A percentile compares a stretch with the other conserved stretches of the same genome.
Evolutionary conservation across 1,140 invertebrate genomes (phyloP).

Genomic region (Dufourea novaeangliae): DNA sequence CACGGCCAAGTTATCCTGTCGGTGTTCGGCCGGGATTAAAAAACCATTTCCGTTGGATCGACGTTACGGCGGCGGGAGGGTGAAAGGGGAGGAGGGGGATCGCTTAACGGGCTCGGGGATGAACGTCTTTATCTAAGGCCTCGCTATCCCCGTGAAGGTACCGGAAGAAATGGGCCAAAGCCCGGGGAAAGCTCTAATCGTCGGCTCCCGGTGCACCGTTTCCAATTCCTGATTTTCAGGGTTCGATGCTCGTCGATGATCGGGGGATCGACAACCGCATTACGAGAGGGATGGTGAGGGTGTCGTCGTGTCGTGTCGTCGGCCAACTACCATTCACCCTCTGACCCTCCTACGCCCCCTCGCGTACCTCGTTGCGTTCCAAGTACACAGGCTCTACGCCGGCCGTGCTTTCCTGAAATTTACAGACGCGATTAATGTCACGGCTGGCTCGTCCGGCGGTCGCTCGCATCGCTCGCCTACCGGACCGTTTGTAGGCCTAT

Average conservation of each 20-base stretch:
- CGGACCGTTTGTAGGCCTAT: slow-evolving; percentile 69
- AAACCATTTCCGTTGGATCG: slow-evolving; percentile 35
- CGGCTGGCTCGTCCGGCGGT: slow-evolving; percentile 57
- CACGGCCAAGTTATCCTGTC: slow-evolving; percentile 27
- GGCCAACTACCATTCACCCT: background rate
- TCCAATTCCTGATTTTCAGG: slow-evolving; percentile 42
- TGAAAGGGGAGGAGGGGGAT: too few species aligned
- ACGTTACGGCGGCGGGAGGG: too few species aligned
- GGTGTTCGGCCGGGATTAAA: slow-evolving; percentile 32
- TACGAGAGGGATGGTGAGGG: background rate
- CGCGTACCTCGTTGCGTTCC: slow-evolving; percentile 39
- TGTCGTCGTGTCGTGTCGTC: slow-evolving; percentile 9
- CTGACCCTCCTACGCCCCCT: too few species aligned
- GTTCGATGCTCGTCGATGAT: slow-evolving; percentile 28
- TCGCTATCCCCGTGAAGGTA: slow-evolving; percentile 13
- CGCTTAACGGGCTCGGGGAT: background rate
- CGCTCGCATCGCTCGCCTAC: slow-evolving; percentile 50
- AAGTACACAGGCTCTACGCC: slow-evolving; percentile 57
- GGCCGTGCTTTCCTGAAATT: slow-evolving; percentile 69
- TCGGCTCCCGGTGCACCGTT: slow-evolving; percentile 9
- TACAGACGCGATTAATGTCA: slow-evolving; percentile 77
- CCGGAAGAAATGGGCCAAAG: slow-evolving; percentile 33
- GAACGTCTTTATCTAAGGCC: slow-evolving; percentile 41
- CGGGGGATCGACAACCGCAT: slow-evolving; percentile 31
- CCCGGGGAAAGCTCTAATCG: slow-evolving; percentile 26